These are phyloP conservation scores for Uropsilus gracilis DNA, from an alignment of 2,113 vertebrate species.

Conservation along the genomic window DNA sequence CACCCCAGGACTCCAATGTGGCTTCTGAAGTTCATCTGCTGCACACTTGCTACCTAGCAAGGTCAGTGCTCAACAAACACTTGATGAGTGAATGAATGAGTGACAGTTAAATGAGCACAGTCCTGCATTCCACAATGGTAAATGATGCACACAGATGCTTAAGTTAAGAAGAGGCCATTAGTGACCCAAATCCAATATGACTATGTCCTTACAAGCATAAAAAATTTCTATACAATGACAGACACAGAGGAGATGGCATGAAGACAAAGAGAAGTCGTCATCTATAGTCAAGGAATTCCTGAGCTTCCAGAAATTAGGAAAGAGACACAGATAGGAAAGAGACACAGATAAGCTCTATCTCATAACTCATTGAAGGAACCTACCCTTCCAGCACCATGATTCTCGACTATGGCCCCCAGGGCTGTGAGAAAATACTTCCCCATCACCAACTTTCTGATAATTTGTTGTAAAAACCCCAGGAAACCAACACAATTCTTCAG, in stretches of 20 bases:
- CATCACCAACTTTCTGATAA: not conserved
- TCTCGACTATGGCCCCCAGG: not conserved
- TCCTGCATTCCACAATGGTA: not conserved
- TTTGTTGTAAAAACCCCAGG: not conserved
- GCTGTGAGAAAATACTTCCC: not conserved
- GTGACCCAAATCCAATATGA: not conserved
- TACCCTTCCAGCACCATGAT: not conserved
- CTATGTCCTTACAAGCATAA: not conserved
- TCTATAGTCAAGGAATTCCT: not conserved
- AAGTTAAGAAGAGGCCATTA: not conserved
- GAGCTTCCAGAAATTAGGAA: too few relatives aligned
- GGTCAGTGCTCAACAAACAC: not conserved
- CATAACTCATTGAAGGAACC: not conserved
- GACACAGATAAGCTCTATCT: not conserved
- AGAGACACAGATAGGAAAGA: too few relatives aligned
- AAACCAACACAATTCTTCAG: not conserved
- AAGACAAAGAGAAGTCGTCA: not conserved
- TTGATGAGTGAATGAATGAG: not conserved
- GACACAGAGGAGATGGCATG: not conserved
- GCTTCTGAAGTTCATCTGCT: not conserved
- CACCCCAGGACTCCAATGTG: not conserved
- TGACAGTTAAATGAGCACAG: not conserved
- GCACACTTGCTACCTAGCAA: not conserved
- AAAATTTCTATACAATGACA: not conserved
- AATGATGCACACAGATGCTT: not conserved